A percentile compares a stretch with the other conserved stretches of the same genome.
Evolutionary conservation across 2,888 invertebrate species (phyloP).

Genomic region (Drosophila multiciliata): DNA sequence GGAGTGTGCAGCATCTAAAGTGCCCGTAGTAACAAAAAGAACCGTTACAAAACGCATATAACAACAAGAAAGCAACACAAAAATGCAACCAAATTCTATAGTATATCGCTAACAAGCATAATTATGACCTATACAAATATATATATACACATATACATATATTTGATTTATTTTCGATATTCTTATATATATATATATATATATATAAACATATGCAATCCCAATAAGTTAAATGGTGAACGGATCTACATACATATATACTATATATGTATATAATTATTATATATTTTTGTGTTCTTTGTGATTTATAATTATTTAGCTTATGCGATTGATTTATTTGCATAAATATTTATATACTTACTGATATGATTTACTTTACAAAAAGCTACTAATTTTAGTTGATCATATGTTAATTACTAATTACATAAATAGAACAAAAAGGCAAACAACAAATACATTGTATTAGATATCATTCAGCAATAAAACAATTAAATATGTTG

Average conservation of each 20-base stretch:
- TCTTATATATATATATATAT: slow-evolving; percentile 9
- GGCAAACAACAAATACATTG: slow-evolving; percentile 40
- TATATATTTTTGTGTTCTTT: slow-evolving; percentile 14
- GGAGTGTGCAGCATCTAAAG: slow-evolving; percentile 74
- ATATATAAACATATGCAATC: slow-evolving; percentile 14
- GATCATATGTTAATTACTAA: slow-evolving; percentile 31
- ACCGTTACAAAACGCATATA: slow-evolving; percentile 45
- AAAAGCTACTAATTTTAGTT: slow-evolving; percentile 44
- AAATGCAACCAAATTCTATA: slow-evolving; percentile 11
- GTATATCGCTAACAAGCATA: slow-evolving; percentile 17
- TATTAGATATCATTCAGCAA: slow-evolving; percentile 67
- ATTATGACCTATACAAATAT: slow-evolving; percentile 21
- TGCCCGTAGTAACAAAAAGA: slow-evolving; percentile 61
- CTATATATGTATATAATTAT: slow-evolving; percentile 14
- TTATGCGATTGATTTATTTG: slow-evolving; percentile 17
- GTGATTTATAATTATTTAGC: slow-evolving; percentile 9
- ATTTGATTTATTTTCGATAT: slow-evolving; percentile 14
- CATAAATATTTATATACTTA: slow-evolving; percentile 30
- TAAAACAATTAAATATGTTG: slow-evolving; percentile 57
- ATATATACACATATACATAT: background rate
- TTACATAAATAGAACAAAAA: slow-evolving; percentile 56
- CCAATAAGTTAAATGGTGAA: slow-evolving; percentile 24
- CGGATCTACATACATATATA: slow-evolving; percentile 17
- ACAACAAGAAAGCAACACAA: slow-evolving; percentile 21
- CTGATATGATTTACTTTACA: slow-evolving; percentile 40